Percentiles rank a stretch among this genome's conserved stretches.
Conservation (phyloP, 2,888 invertebrate species). For the Alloscopus bannaensis region DNA sequence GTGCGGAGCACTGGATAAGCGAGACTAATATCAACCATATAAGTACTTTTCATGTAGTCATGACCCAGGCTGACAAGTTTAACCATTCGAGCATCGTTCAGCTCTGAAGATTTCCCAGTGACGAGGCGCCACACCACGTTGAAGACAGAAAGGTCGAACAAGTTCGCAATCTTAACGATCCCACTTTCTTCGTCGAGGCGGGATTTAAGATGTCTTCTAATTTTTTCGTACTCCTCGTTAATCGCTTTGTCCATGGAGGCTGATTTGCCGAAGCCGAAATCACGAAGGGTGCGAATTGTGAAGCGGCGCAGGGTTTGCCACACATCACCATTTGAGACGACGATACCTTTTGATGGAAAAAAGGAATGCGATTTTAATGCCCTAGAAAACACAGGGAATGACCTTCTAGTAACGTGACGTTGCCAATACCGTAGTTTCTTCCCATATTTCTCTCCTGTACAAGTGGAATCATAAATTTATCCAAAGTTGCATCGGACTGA, state of each 20-base stretch:
- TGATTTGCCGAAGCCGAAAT: slow-evolving; percentile 22
- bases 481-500: neutral
- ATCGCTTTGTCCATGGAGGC: slow-evolving; percentile 1
- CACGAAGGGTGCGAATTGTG: neutral
- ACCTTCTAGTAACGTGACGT: too few species aligned
- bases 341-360: too few species aligned
- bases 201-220: neutral
- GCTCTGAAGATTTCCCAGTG: slow-evolving; percentile 31
- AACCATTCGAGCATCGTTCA: slow-evolving; percentile 33
- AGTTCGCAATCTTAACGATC: neutral
- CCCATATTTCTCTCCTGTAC: neutral
- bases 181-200: neutral
- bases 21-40: slow-evolving; percentile 11
- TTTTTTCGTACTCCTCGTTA: slow-evolving; percentile 16
- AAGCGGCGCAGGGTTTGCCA: slow-evolving; percentile 14
- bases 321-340: too few species aligned
- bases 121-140: slow-evolving; percentile 47
- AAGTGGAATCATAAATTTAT: neutral
- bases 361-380: too few species aligned
- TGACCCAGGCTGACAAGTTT: slow-evolving; percentile 14
- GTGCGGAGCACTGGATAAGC: slow-evolving; percentile 20
- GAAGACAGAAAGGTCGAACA: slow-evolving; percentile 25
- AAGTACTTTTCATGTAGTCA: neutral
- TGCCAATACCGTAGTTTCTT: slow-evolving; percentile 5
- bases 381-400: too few species aligned